phyloP scores from a whole-genome alignment of 2,888 invertebrate genomes.

The Acanthosoma haemorrhoidale region DNA sequence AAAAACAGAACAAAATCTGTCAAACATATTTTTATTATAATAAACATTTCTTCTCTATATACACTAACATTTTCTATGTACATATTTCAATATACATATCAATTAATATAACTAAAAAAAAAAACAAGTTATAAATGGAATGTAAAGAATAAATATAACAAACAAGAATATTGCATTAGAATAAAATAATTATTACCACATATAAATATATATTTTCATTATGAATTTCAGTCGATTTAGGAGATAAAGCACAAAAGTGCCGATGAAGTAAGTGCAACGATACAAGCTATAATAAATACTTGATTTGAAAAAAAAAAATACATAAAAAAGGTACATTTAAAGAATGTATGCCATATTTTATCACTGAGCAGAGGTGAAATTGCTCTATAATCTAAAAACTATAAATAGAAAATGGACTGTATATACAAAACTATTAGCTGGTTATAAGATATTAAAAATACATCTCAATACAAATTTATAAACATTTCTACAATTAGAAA shows the following conservation, averaged over 20 bases:
- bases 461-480: conserved; percentile 13
- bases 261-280: background rate
- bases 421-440: conserved; percentile 1
- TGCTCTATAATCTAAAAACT: background rate
- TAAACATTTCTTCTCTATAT: background rate
- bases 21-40: conserved; percentile 10
- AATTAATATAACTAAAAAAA: background rate
- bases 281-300: background rate
- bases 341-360: background rate
- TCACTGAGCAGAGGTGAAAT: background rate
- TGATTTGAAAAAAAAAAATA: background rate
- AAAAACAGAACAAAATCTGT: background rate
- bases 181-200: background rate
- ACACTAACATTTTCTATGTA: background rate
- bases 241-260: background rate
- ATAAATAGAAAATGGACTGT: conserved; percentile 1
- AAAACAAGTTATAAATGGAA: too few relatives aligned
- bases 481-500: conserved; percentile 21
- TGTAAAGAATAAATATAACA: conserved; percentile 1
- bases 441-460: conserved; percentile 18
- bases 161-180: background rate
- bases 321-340: background rate
- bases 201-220: background rate
- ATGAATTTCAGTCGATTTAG: background rate
- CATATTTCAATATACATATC: background rate